Conservation (phyloP, 2,888 invertebrate genomes). For the Seladonia tumulorum region DNA sequence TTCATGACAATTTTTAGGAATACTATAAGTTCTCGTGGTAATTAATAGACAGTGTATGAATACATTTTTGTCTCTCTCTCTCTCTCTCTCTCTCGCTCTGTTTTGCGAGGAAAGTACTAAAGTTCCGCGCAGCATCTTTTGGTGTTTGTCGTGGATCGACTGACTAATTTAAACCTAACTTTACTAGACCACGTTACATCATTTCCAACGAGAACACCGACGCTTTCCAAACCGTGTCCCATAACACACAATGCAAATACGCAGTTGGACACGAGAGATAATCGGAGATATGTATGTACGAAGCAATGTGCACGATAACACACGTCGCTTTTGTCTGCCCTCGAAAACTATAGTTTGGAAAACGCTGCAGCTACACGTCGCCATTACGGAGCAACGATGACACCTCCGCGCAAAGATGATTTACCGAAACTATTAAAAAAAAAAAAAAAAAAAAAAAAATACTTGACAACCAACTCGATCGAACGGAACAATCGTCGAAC, state of each 20-base stretch:
- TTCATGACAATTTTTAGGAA: too few relatives aligned
- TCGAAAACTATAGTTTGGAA: slow-evolving; percentile 29
- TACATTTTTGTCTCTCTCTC: neutral
- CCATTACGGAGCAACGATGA: neutral
- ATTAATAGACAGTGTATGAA: neutral
- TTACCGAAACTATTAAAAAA: neutral
- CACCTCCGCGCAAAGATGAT: neutral
- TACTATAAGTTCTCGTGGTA: too few relatives aligned
- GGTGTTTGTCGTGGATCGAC: neutral
- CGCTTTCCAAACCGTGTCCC: slow-evolving; percentile 40
- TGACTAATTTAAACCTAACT: slow-evolving; percentile 8
- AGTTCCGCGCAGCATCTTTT: neutral
- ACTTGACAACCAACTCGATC: neutral
- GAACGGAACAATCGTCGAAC: neutral
- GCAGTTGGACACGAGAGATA: slow-evolving; percentile 14
- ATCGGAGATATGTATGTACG: slow-evolving; percentile 3
- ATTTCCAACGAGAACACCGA: slow-evolving; percentile 9
- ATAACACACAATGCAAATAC: neutral
- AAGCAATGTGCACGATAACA: slow-evolving; percentile 4
- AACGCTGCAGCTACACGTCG: slow-evolving; percentile 23
- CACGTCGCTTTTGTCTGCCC: neutral
- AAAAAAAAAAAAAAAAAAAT: too few relatives aligned
- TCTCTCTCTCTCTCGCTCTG: neutral
- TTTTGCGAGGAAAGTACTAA: neutral
- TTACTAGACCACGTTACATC: slow-evolving; percentile 9